Conservation (phyloP, 2,113 vertebrate species). For the Hassar affinis region DNA sequence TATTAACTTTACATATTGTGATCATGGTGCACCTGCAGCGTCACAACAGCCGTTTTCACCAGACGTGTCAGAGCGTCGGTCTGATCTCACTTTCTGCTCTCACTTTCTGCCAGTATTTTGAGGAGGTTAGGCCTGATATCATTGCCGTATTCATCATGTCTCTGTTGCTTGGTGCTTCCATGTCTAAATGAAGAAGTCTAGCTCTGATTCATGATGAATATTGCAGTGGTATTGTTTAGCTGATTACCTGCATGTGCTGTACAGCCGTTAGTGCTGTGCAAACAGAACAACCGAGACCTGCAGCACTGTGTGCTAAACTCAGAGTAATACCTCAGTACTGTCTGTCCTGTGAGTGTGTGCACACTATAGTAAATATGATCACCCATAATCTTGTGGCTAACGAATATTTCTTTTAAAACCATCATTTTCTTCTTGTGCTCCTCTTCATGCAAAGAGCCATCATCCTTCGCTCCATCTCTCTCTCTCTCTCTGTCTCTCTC, state of each 20-base stretch:
- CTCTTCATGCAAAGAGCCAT: conserved; percentile 29
- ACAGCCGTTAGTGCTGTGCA: background rate
- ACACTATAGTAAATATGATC: background rate
- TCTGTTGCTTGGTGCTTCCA: background rate
- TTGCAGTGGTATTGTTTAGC: background rate
- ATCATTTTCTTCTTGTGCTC: conserved; percentile 29
- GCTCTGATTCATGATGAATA: background rate
- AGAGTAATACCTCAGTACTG: background rate
- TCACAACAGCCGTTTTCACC: background rate
- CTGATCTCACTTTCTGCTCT: background rate
- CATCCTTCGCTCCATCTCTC: conserved; percentile 27
- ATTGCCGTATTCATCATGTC: background rate
- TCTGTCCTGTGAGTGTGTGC: background rate
- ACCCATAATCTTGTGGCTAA: conserved; percentile 15
- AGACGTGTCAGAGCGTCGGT: background rate
- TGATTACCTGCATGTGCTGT: background rate
- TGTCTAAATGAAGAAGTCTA: background rate
- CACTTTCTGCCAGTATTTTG: background rate
- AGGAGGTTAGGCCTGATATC: background rate
- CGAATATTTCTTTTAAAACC: conserved; percentile 41
- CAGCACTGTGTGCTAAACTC: background rate
- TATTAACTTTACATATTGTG: background rate
- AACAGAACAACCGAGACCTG: background rate
- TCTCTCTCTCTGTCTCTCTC: conserved; percentile 43
- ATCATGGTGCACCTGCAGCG: background rate